Percentiles rank a stretch among this genome's conserved stretches.
phyloP scores from a whole-genome alignment of 2,888 invertebrate species.

The Cataglyphis rosenhaueri region DNA sequence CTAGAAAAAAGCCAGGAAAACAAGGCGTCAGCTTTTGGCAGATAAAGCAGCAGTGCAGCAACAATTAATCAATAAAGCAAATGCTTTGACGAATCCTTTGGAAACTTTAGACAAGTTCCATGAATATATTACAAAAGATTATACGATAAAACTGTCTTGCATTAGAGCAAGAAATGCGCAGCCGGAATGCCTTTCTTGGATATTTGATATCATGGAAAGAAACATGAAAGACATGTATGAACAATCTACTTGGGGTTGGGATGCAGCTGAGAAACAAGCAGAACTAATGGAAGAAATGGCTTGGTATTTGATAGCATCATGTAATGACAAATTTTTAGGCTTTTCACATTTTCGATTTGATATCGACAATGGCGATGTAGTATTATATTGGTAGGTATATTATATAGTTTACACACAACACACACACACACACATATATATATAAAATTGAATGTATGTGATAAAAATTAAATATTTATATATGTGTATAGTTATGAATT shows the following conservation, averaged over 20 bases:
- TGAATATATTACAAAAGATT: constrained; percentile 87
- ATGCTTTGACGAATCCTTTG: constrained; percentile 87
- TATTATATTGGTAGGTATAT: constrained; percentile 89
- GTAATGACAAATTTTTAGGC: constrained; percentile 87
- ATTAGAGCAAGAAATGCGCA: constrained; percentile 87
- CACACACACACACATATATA: neutral
- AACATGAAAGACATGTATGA: constrained; percentile 93
- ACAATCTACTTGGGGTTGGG: constrained; percentile 88
- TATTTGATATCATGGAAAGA: constrained; percentile 90
- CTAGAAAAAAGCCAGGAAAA: constrained; percentile 80
- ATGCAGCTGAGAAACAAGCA: constrained; percentile 88
- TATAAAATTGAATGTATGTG: neutral
- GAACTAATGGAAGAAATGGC: constrained; percentile 90
- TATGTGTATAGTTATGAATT: constrained; percentile 91
- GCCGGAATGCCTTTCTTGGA: constrained; percentile 88
- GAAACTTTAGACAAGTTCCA: constrained; percentile 88
- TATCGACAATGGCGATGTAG: constrained; percentile 89
- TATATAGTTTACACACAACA: neutral
- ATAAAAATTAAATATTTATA: neutral
- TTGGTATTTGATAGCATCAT: constrained; percentile 88
- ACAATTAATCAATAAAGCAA: constrained; percentile 88
- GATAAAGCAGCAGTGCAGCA: constrained; percentile 85
- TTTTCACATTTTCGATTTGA: constrained; percentile 92
- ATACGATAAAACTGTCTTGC: constrained; percentile 88
- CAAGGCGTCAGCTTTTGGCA: constrained; percentile 75